These are phyloP conservation scores for Pleuronectes platessa DNA, from an alignment of 2,113 vertebrate genomes.

Conservation along the genomic window DNA sequence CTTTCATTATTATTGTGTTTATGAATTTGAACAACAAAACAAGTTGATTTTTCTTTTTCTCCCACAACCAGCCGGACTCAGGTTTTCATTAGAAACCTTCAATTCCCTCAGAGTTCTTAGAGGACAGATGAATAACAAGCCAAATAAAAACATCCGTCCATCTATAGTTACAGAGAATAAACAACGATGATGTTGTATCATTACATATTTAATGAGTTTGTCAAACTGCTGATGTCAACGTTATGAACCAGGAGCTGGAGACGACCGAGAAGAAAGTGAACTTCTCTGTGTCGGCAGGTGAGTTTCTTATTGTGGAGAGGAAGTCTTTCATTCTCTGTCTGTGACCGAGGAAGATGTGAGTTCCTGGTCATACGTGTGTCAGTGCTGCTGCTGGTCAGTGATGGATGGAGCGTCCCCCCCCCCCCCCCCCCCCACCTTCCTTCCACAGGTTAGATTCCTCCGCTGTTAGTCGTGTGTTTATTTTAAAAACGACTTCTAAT, in stretches of 20 bases:
- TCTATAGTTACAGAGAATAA: too few species aligned
- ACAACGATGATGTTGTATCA: too few species aligned
- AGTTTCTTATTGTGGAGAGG: slow-evolving; percentile 7
- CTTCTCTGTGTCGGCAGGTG: neutral
- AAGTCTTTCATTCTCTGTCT: slow-evolving; percentile 30
- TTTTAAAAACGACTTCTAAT: slow-evolving; percentile 80
- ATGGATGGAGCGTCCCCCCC: slow-evolving; percentile 61
- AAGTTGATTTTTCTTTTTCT: too few species aligned
- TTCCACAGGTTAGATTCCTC: slow-evolving; percentile 66
- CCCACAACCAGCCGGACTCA: too few species aligned
- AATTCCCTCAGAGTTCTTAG: too few species aligned
- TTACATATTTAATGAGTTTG: too few species aligned
- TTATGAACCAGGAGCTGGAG: neutral
- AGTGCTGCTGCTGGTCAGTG: slow-evolving; percentile 38
- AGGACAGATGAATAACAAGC: too few species aligned
- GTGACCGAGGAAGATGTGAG: slow-evolving; percentile 13
- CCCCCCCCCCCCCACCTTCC: slow-evolving; percentile 29
- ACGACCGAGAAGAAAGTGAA: too few species aligned
- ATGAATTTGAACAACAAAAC: neutral
- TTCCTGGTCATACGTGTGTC: neutral
- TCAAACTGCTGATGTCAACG: too few species aligned
- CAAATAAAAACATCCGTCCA: too few species aligned
- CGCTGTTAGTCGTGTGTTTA: slow-evolving; percentile 76
- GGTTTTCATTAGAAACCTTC: too few species aligned
- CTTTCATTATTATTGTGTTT: neutral